Base-by-base conservation (phyloP, 2,888 invertebrate genomes). In the Hymenopus coronatus region DNA sequence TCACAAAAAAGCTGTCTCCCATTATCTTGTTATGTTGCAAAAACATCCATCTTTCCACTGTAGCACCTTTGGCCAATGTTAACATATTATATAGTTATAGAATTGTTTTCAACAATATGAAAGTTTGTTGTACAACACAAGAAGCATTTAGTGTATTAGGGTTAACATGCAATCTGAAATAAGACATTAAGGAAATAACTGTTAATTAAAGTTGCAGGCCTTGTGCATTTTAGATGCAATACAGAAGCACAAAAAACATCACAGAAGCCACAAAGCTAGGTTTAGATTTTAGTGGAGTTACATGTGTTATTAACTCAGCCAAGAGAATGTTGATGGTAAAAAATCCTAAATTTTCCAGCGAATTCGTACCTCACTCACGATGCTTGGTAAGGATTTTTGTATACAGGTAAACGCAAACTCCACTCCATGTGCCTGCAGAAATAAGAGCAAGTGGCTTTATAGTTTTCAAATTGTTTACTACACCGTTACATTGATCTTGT, bases 371-470 rank as follows among this genome's bases (percentile, higher is more conserved):
- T 96, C 95, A 93, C 94, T 94, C 91, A 95, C 93, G 93, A 96
- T 95, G 92, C 93, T 92, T 91, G 95, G 95, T 93, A 96, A 94
- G 92, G 95, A 95, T 93, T 95, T 95, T 94, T 96, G 96, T 92
- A 96, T 95, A 94, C 96, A 96, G 93, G 94, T 94, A 94, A 95
- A 96, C 93, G 96, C 96, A 94, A 96, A 96, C 91, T 93, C 93
- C 92, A 94, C 92, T 91, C 93, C 93, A 91, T 92, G 92, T 91
- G 89, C 91, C 91, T 91, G 91, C 83, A 89, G 85, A 54, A 85
- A 70, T 70, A 70, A 70, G 54, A 70, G 54, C 20, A 70, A 70
- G 54, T 25, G 15, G 20, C 54, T 70, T 40, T 40, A 40, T 40
- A 40, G 40, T 40, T 40, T 40, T 9, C 40, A 70, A 70, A 25